A percentile compares a stretch with the other conserved stretches of the same genome.
Conservation (phyloP, 2,797 vertebrate species). For the Myiotriccus ornatus region DNA sequence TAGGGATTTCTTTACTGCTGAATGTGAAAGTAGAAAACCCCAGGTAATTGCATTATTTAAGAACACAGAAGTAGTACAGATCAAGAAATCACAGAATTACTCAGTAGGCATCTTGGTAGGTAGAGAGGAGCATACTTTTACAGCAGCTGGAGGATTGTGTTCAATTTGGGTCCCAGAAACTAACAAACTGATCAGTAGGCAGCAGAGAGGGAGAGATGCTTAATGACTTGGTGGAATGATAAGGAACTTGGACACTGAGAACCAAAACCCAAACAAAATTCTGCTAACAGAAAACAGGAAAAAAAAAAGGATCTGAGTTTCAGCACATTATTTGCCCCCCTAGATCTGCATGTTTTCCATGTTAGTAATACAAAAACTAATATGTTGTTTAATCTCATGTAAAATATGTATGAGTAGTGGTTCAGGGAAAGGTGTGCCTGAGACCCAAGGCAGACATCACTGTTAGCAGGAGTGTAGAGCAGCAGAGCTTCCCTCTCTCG, state of each 20-base stretch:
- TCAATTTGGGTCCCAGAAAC: background rate
- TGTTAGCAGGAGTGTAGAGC: background rate
- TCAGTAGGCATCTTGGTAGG: background rate
- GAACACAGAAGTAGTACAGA: background rate
- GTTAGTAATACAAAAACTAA: background rate
- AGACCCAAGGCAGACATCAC: background rate
- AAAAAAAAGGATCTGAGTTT: background rate
- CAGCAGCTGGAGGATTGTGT: background rate
- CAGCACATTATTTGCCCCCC: background rate
- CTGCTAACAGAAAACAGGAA: background rate
- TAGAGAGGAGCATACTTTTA: background rate
- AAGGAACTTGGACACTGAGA: background rate
- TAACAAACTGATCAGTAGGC: background rate
- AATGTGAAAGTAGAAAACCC: background rate
- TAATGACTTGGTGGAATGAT: background rate
- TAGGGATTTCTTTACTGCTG: background rate
- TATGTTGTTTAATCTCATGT: background rate
- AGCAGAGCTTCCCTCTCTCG: background rate
- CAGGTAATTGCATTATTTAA: background rate
- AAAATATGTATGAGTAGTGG: background rate
- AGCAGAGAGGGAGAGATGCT: background rate
- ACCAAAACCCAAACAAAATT: background rate
- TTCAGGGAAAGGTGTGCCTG: background rate
- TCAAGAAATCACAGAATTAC: background rate
- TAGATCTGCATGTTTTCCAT: background rate